Percentiles rank a stretch among this genome's conserved stretches.
Evolutionary conservation across 2,113 vertebrate species (phyloP).

Genomic region (Actenoides lindsayi): DNA sequence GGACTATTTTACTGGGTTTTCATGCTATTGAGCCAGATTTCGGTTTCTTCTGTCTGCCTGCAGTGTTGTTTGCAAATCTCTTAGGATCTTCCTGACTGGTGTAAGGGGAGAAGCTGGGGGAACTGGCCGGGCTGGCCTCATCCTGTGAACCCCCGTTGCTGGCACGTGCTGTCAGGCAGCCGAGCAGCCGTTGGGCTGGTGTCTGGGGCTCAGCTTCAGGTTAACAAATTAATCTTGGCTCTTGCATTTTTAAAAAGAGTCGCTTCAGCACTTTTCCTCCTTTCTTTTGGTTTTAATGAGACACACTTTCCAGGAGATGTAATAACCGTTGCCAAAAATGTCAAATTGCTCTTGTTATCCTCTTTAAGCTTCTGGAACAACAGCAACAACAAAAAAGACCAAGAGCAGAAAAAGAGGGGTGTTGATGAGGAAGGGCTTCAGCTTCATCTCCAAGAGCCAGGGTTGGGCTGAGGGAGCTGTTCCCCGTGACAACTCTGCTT

Average conservation of each 20-base stretch:
- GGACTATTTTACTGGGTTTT: not conserved
- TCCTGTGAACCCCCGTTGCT: fast-evolving
- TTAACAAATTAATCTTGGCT: constrained; percentile 7
- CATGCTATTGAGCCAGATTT: not conserved
- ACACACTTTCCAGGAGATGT: constrained; percentile 40
- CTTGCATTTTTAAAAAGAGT: constrained; percentile 31
- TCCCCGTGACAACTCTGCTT: not conserved
- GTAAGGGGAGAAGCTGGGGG: not conserved
- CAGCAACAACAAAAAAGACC: not conserved
- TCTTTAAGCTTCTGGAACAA: constrained; percentile 40
- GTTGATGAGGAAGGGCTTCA: not conserved
- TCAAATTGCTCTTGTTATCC: constrained; percentile 42
- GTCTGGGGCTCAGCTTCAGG: not conserved
- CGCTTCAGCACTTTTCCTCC: constrained; percentile 50
- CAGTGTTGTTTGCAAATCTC: not conserved
- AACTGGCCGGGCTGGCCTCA: not conserved
- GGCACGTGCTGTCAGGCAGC: not conserved
- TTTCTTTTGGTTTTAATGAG: constrained; percentile 54
- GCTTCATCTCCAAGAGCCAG: not conserved
- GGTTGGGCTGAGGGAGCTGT: not conserved
- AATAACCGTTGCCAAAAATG: constrained; percentile 51
- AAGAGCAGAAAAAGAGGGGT: not conserved
- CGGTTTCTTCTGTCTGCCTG: not conserved
- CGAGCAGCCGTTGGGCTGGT: not conserved
- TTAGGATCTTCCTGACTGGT: not conserved